Conservation (phyloP, 2,113 vertebrate genomes). For the Anolis carolinensis region DNA sequence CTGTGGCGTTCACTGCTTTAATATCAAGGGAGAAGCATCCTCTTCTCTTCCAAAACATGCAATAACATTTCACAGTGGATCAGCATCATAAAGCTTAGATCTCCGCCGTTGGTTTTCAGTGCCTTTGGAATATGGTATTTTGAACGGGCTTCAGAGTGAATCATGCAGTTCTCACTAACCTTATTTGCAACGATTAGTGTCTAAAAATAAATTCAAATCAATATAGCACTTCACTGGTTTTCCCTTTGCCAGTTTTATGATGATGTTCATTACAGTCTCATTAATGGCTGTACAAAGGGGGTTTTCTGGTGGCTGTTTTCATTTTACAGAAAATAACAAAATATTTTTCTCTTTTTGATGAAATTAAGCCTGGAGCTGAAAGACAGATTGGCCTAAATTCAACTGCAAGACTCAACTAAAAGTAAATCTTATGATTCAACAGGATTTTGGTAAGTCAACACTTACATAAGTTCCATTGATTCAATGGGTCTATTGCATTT, state of each 20-base stretch:
- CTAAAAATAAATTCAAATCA: not conserved
- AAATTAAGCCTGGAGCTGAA: not conserved
- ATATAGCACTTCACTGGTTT: conserved; percentile 2
- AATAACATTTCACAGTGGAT: not conserved
- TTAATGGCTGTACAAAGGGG: not conserved
- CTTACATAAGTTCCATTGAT: too few species aligned
- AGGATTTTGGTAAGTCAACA: too few species aligned
- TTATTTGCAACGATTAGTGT: not conserved
- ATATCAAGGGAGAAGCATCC: not conserved
- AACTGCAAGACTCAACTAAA: too few species aligned
- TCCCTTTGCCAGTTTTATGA: not conserved
- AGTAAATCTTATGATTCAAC: too few species aligned
- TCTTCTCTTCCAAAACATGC: rapidly evolving
- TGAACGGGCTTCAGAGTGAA: conserved; percentile 16
- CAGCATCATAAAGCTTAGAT: not conserved
- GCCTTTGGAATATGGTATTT: not conserved
- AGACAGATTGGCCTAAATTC: not conserved
- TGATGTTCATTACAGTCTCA: not conserved
- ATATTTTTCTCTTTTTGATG: not conserved
- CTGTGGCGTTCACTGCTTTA: not conserved
- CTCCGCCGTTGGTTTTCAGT: not conserved
- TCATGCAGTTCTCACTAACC: not conserved
- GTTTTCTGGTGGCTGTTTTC: not conserved
- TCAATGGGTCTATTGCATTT: too few species aligned
- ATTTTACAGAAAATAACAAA: too few species aligned